phyloP scores from a whole-genome alignment of 2,113 vertebrate genomes.

The Nansenia antarctica region DNA sequence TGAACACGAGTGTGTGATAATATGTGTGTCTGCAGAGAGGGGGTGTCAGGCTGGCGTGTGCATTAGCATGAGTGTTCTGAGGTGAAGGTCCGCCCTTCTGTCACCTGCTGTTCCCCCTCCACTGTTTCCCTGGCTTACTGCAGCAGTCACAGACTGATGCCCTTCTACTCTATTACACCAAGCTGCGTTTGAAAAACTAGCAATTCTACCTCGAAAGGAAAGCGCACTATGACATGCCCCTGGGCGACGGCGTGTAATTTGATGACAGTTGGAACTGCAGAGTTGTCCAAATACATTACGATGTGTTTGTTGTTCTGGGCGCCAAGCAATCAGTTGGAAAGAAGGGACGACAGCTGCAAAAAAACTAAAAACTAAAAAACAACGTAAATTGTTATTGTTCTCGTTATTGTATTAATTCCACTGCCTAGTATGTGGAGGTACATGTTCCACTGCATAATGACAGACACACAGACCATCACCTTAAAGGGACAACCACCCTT shows the following conservation, averaged over 20 bases:
- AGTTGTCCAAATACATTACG: conserved; percentile 47
- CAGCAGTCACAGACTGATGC: conserved; percentile 41
- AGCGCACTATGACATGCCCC: conserved; percentile 27
- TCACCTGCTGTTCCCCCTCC: conserved; percentile 38
- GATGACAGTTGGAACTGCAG: conserved; percentile 30
- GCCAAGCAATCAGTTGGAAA: conserved; percentile 24
- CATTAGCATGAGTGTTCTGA: conserved; percentile 38
- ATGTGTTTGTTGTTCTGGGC: background rate
- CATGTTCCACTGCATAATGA: conserved; percentile 28
- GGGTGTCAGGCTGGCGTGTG: conserved; percentile 32
- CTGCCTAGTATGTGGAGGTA: conserved; percentile 23
- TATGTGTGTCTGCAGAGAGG: conserved; percentile 6
- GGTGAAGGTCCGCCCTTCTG: conserved; percentile 4
- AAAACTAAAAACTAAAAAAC: conserved; percentile 18
- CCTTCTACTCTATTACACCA: conserved; percentile 41
- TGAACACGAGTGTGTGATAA: background rate
- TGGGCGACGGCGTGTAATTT: conserved; percentile 28
- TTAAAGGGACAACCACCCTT: too few species aligned
- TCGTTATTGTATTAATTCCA: conserved; percentile 42
- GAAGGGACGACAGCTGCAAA: conserved; percentile 32
- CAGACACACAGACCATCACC: conserved; percentile 31
- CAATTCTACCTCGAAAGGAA: conserved; percentile 47
- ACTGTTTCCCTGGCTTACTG: conserved; percentile 37
- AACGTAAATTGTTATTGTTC: conserved; percentile 20
- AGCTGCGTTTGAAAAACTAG: conserved; percentile 8